A percentile compares a stretch with the other conserved stretches of the same genome.
phyloP scores from a whole-genome alignment of 37 sponge, comb jelly and placozoan species.

The Agelas oroides region DNA sequence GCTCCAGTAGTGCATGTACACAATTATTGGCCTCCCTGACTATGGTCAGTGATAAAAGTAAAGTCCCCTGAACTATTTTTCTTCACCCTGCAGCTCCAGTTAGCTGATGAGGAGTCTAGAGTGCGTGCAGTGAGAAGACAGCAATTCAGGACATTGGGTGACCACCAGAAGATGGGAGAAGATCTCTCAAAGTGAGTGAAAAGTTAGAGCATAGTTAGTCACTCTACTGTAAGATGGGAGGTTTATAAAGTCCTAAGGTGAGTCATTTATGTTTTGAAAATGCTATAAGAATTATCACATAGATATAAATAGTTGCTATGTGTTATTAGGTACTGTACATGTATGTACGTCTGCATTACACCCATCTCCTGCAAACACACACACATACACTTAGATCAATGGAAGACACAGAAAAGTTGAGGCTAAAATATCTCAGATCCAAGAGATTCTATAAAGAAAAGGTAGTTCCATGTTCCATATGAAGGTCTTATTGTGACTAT shows the following conservation, averaged over 20 bases:
- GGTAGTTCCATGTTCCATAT: too few relatives aligned
- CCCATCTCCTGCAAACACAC: too few relatives aligned
- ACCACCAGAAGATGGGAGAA: constrained; percentile 60
- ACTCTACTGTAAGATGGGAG: not conserved
- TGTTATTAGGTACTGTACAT: too few relatives aligned
- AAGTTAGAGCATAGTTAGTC: not conserved
- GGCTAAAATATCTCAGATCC: constrained; percentile 48
- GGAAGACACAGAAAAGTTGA: constrained; percentile 65
- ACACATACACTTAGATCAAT: constrained; percentile 33
- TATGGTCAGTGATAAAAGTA: too few relatives aligned
- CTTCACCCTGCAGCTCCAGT: constrained; percentile 17
- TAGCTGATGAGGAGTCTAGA: constrained; percentile 55
- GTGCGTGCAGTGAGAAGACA: constrained; percentile 57
- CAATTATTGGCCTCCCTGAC: too few relatives aligned
- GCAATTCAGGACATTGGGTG: constrained; percentile 59
- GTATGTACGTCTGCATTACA: too few relatives aligned
- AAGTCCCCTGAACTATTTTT: too few relatives aligned
- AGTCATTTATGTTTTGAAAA: not conserved
- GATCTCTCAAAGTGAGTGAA: constrained; percentile 44
- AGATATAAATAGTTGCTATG: too few relatives aligned
- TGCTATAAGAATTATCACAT: not conserved
- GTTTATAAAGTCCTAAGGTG: not conserved
- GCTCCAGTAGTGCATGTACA: too few relatives aligned
- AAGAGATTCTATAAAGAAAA: constrained; percentile 45
- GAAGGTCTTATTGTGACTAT: too few relatives aligned